phyloP scores from a whole-genome alignment of 2,888 invertebrate species.

The Brenthis daphne region DNA sequence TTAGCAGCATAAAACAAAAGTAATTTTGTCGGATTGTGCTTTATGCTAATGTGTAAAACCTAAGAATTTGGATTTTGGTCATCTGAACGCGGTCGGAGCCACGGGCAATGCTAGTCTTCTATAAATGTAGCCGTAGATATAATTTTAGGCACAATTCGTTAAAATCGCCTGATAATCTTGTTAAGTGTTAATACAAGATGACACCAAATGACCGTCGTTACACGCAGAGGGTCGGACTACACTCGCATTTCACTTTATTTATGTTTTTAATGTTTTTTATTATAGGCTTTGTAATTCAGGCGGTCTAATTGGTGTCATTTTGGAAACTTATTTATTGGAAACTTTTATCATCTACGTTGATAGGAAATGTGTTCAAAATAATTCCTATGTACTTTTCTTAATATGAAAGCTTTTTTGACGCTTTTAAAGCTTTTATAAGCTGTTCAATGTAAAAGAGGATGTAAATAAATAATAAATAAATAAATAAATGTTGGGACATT shows the following conservation, averaged over 20 bases:
- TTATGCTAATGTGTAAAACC: too few relatives aligned
- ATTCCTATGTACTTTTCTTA: too few relatives aligned
- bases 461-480: too few relatives aligned
- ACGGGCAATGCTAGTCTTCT: background rate
- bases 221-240: conserved; percentile 35
- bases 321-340: background rate
- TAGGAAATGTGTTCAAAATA: background rate
- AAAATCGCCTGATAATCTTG: conserved; percentile 47
- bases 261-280: conserved; percentile 17
- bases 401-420: too few relatives aligned
- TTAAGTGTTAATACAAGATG: conserved; percentile 70
- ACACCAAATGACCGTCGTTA: conserved; percentile 78
- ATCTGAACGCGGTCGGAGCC: too few relatives aligned
- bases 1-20: too few relatives aligned
- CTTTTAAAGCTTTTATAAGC: too few relatives aligned
- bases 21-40: too few relatives aligned
- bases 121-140: background rate
- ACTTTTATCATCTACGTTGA: background rate
- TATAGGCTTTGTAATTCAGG: conserved; percentile 7
- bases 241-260: conserved; percentile 17
- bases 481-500: too few relatives aligned
- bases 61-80: too few relatives aligned
- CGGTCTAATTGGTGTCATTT: conserved; percentile 10
- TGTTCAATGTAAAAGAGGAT: too few relatives aligned
- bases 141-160: conserved; percentile 10